phyloP scores from a whole-genome alignment of 1,140 invertebrate species.

The Arctopsyche grandis region DNA sequence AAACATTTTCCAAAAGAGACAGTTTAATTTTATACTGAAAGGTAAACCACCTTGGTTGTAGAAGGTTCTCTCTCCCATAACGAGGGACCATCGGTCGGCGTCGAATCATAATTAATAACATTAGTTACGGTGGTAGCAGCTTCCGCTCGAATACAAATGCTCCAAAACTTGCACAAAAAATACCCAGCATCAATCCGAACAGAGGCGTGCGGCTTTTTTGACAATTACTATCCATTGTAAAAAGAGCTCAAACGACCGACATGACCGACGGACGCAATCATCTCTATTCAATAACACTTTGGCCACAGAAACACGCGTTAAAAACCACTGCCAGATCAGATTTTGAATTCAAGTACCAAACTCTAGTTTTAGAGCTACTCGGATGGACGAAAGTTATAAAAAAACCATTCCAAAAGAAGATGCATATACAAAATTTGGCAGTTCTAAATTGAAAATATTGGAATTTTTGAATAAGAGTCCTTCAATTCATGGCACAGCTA shows the following conservation, averaged over 20 bases:
- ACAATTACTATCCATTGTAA: slow-evolving; percentile 8
- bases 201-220: slow-evolving; percentile 9
- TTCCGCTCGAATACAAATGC: neutral
- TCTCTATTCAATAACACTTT: neutral
- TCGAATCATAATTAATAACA: slow-evolving; percentile 24
- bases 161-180: neutral
- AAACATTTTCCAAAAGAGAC: too few species aligned
- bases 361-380: too few species aligned
- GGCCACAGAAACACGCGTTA: neutral
- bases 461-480: too few species aligned
- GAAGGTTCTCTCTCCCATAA: slow-evolving; percentile 20
- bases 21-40: too few species aligned
- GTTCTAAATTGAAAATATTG: too few species aligned
- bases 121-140: slow-evolving; percentile 18
- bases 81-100: neutral
- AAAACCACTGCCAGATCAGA: too few species aligned
- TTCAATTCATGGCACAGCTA: too few species aligned
- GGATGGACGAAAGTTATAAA: too few species aligned
- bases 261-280: neutral
- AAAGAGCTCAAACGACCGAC: neutral
- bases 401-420: neutral
- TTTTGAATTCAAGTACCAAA: too few species aligned
- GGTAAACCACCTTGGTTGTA: too few species aligned
- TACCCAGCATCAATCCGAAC: neutral
- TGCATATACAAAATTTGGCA: neutral